Percentiles rank a stretch among this genome's conserved stretches.
Conservation (phyloP, 2,888 invertebrate species). For the Mesorhabditis belari region DNA sequence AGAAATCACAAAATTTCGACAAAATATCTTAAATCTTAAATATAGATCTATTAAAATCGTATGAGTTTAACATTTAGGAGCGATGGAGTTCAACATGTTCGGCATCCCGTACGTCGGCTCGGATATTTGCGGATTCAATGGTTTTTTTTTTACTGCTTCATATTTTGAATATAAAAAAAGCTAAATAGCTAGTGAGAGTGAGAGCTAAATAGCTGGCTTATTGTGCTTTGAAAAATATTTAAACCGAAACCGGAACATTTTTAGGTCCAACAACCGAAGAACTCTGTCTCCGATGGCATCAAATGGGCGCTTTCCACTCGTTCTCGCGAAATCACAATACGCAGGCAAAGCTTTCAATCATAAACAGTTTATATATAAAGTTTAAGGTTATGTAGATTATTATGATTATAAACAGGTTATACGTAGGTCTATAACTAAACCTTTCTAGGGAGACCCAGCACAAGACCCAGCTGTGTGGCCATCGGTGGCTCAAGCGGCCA, state of each 20-base stretch:
- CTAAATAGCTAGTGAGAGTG: neutral
- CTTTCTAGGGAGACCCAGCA: slow-evolving; percentile 9
- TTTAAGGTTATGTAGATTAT: too few species aligned
- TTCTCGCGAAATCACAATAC: slow-evolving; percentile 28
- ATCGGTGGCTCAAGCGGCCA: slow-evolving; percentile 30
- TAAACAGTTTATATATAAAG: too few species aligned
- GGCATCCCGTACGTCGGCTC: slow-evolving; percentile 51
- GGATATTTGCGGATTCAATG: slow-evolving; percentile 58
- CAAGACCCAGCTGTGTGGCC: slow-evolving; percentile 43
- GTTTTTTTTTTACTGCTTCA: too few species aligned
- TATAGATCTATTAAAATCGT: neutral
- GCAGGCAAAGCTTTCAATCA: neutral
- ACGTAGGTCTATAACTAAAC: too few species aligned
- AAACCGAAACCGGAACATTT: too few species aligned
- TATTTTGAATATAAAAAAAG: too few species aligned
- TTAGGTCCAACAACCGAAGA: slow-evolving; percentile 51
- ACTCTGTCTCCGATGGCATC: slow-evolving; percentile 65
- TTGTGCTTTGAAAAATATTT: too few species aligned
- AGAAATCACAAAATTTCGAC: too few species aligned
- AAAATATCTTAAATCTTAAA: neutral
- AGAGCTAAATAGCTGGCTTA: too few species aligned
- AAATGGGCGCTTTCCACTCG: slow-evolving; percentile 45
- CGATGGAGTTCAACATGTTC: slow-evolving; percentile 53
- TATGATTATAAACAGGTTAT: too few species aligned
- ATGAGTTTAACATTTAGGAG: too few species aligned